Percentiles rank a stretch among this genome's conserved stretches.
Conservation (phyloP, 2,113 vertebrate genomes). For the Syrmaticus mikado region DNA sequence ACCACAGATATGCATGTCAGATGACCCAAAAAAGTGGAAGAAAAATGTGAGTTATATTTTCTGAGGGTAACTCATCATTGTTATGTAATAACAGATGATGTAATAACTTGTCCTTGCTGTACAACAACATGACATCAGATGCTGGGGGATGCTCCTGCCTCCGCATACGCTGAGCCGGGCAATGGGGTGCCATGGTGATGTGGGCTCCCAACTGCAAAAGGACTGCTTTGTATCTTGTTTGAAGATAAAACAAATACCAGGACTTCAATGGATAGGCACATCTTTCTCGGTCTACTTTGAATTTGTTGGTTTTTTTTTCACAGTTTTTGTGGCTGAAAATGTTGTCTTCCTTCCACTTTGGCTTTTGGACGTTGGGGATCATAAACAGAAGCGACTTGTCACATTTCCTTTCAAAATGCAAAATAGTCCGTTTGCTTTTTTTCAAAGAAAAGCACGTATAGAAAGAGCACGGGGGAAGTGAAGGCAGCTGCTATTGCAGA, state of each 20-base stretch:
- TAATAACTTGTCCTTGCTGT: background rate
- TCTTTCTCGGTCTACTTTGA: background rate
- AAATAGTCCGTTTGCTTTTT: background rate
- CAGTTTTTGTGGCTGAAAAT: background rate
- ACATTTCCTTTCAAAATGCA: background rate
- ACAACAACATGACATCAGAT: background rate
- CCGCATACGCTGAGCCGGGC: background rate
- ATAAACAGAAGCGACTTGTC: background rate
- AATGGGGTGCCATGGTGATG: background rate
- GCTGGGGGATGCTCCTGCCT: background rate
- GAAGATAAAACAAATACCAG: background rate
- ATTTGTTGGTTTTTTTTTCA: background rate
- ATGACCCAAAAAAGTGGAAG: constrained; percentile 66
- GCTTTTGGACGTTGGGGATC: background rate
- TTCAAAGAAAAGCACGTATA: background rate
- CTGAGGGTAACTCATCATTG: constrained; percentile 28
- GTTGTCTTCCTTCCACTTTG: background rate
- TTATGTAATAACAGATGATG: background rate
- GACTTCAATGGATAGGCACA: background rate
- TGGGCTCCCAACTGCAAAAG: background rate
- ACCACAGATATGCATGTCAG: constrained; percentile 51
- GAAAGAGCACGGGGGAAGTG: background rate
- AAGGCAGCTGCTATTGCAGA: background rate
- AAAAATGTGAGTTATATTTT: constrained; percentile 43
- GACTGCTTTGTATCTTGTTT: background rate